A percentile compares a stretch with the other conserved stretches of the same genome.
Evolutionary conservation across 1,140 invertebrate species (phyloP).

Genomic region (Chironomus striatipennis): DNA sequence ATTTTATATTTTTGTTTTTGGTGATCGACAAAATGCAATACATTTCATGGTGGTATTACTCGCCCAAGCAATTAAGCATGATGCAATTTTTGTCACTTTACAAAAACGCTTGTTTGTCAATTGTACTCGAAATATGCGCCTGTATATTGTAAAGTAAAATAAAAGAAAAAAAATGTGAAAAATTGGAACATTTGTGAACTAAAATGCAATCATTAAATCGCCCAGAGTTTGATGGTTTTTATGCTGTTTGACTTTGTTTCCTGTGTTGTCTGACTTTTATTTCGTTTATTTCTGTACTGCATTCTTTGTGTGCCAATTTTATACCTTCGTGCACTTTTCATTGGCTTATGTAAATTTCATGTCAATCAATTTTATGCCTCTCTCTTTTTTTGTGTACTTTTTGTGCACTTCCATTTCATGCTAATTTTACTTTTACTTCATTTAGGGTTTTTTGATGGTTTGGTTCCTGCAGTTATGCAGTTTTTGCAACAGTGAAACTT

Average conservation of each 20-base stretch:
- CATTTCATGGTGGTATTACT: not conserved
- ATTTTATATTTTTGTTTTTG: not conserved
- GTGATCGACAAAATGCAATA: not conserved
- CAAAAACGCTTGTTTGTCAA: not conserved
- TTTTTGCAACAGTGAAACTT: too few species aligned
- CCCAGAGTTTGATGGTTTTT: constrained; percentile 15
- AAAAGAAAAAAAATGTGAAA: not conserved
- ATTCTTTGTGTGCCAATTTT: not conserved
- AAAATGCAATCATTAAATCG: constrained; percentile 19
- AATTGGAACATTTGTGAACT: constrained; percentile 16
- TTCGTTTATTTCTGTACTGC: not conserved
- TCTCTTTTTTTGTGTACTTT: too few species aligned
- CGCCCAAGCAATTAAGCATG: not conserved
- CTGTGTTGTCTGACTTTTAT: constrained; percentile 6
- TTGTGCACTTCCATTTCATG: not conserved
- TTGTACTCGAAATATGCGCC: not conserved
- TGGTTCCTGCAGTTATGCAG: too few species aligned
- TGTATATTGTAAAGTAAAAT: not conserved
- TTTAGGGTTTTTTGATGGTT: not conserved
- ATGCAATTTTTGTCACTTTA: not conserved
- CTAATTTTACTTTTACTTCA: not conserved
- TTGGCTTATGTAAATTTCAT: not conserved
- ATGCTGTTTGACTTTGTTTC: constrained; percentile 18
- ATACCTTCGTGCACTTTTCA: too few species aligned
- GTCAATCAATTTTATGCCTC: not conserved